These are phyloP conservation scores for Trisateles emortualis DNA, from an alignment of 2,888 invertebrate species.

Conservation along the genomic window DNA sequence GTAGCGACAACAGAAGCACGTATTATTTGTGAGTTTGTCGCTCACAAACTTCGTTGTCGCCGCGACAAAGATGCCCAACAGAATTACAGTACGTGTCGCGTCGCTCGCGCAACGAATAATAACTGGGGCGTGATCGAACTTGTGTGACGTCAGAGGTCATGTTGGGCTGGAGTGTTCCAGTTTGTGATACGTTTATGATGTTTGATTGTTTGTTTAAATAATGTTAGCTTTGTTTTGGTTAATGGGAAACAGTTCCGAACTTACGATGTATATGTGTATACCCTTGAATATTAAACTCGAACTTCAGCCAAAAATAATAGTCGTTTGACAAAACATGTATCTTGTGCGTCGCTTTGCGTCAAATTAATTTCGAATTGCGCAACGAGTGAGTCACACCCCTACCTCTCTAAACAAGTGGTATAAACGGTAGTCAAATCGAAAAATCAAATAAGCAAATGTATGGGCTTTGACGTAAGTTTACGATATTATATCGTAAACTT, in stretches of 20 bases:
- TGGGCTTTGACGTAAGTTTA: too few species aligned
- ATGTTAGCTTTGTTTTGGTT: not conserved
- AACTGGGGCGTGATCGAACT: slow-evolving; percentile 40
- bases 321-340: too few species aligned
- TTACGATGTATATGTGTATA: not conserved
- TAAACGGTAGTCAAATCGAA: too few species aligned
- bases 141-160: slow-evolving; percentile 20
- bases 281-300: too few species aligned
- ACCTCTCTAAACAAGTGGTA: too few species aligned
- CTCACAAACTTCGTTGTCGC: slow-evolving; percentile 52
- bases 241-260: not conserved
- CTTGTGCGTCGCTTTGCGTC: too few species aligned
- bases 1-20: slow-evolving; percentile 48
- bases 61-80: slow-evolving; percentile 53
- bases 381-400: too few species aligned
- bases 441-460: too few species aligned
- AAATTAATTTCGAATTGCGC: too few species aligned
- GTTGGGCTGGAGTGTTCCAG: not conserved
- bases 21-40: slow-evolving; percentile 58
- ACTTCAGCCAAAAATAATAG: too few species aligned
- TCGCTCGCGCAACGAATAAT: slow-evolving; percentile 45
- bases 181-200: not conserved
- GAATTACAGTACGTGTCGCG: slow-evolving; percentile 55
- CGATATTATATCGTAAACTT: too few species aligned
- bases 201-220: slow-evolving; percentile 1